A percentile compares a stretch with the other conserved stretches of the same genome.
These are phyloP conservation scores for Microcebus tavaratra DNA, from an alignment of 2,113 vertebrate species.

Conservation along the genomic window DNA sequence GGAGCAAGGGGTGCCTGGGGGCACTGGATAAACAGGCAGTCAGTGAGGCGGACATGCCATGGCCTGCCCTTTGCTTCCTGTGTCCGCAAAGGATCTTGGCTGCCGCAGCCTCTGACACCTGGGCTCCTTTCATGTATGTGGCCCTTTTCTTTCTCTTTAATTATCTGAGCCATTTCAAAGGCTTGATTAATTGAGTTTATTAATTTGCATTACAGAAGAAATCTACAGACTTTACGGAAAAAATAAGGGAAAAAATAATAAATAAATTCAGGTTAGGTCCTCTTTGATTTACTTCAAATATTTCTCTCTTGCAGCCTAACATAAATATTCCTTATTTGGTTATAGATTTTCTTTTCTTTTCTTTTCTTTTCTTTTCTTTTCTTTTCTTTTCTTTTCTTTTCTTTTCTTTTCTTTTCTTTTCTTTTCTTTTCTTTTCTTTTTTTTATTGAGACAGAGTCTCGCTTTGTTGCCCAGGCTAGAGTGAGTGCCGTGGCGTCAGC, in stretches of 20 bases:
- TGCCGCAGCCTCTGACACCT: fast-evolving
- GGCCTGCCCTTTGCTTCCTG: neutral
- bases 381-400: too few species aligned
- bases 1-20: fast-evolving
- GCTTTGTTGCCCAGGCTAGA: too few species aligned
- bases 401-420: neutral
- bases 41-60: neutral
- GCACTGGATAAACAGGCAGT: fast-evolving
- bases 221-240: neutral
- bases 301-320: neutral
- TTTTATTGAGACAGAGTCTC: too few species aligned
- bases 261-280: neutral
- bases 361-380: too few species aligned
- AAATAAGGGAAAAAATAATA: neutral
- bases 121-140: too few species aligned
- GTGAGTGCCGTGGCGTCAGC: too few species aligned
- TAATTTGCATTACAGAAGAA: neutral
- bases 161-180: neutral
- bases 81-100: neutral
- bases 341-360: neutral
- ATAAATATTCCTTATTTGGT: neutral
- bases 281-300: neutral
- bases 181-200: neutral
- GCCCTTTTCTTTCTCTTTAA: neutral
- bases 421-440: neutral